A percentile compares a stretch with the other conserved stretches of the same genome.
These are phyloP conservation scores for Ibycter americanus DNA, from an alignment of 2,797 vertebrate genomes.

Conservation along the genomic window DNA sequence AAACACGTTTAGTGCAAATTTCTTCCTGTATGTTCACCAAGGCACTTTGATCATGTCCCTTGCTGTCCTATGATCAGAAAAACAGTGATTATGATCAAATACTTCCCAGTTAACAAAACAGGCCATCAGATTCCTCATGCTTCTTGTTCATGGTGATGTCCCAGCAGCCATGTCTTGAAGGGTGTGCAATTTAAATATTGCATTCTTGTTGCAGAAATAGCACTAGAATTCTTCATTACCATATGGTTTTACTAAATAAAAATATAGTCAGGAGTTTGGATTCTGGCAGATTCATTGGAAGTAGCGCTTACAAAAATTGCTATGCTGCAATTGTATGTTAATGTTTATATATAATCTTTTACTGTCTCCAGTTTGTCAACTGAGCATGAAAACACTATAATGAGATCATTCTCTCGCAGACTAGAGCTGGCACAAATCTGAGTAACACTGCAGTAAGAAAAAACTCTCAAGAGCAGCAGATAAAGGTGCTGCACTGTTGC, in stretches of 20 bases:
- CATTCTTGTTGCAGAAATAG: constrained; percentile 6
- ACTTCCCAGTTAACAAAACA: not conserved
- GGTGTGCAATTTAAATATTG: not conserved
- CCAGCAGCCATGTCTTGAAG: not conserved
- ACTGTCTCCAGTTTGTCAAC: not conserved
- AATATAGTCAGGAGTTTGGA: not conserved
- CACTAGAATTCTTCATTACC: not conserved
- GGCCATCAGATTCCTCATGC: not conserved
- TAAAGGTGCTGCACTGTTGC: not conserved
- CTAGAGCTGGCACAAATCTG: not conserved
- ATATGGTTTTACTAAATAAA: not conserved
- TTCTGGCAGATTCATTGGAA: not conserved
- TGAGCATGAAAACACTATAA: not conserved
- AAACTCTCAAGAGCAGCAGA: not conserved
- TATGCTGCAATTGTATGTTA: not conserved
- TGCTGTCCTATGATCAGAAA: not conserved
- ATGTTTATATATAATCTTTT: not conserved
- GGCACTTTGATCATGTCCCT: constrained; percentile 12
- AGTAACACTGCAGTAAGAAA: not conserved
- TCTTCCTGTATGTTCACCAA: not conserved
- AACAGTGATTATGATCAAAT: not conserved
- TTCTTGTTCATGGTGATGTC: not conserved
- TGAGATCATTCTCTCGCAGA: not conserved
- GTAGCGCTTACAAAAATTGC: not conserved
- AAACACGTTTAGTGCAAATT: constrained; percentile 15